Evolutionary conservation across 37 sponge, comb jelly and placozoan species (phyloP), one percentile per base, ranked within the genome.

Genomic region (Ianthella basta): DNA sequence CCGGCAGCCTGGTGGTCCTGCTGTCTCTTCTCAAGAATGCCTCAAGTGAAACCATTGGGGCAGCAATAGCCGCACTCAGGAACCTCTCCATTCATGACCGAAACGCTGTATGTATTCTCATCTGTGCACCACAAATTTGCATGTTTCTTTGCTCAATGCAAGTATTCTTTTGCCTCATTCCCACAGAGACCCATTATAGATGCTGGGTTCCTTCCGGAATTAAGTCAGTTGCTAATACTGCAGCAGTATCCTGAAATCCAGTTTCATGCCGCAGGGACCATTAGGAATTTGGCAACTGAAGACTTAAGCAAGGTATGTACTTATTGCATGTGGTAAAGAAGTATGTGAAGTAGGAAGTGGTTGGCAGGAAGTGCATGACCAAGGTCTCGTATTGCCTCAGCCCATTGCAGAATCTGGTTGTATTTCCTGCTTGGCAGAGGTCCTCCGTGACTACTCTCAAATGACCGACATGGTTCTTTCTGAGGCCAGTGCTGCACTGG

Each of bases 11-110:
- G 41, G 54, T 27, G 10, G 82, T 64, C 19, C 67, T 96, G 32
- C 23, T 82, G 5, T 87, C 92, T 23, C 86, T 91, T 18, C 64
- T 94, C 4, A 44, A 16, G 24, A 72, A 40, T 60, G 50, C 85
- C 70, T 21, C 41, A 55, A 0, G 81, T 3, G 94, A 93, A 29
- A 86, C 86, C 25, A 74, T 83, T 20, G 87, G 80, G 54, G 95
- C 92, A 41, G 95, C 95, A 13, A 83, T 94, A 0, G 95, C 95
- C 32, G 95, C 95, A 21, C 87, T 94, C 24, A 88, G 92, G 50
- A 94, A 94, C 74, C 74, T 94, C 72, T 94, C 95, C 75, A 94
- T 94, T 32, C 89, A 86, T 55, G 72, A 86, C 12, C 87, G 87
- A 23, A 94, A 91, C 56, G 92, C 82, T 70, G 95, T 94, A 34